phyloP scores from a whole-genome alignment of 2,888 invertebrate species.

The Halictus ligatus region DNA sequence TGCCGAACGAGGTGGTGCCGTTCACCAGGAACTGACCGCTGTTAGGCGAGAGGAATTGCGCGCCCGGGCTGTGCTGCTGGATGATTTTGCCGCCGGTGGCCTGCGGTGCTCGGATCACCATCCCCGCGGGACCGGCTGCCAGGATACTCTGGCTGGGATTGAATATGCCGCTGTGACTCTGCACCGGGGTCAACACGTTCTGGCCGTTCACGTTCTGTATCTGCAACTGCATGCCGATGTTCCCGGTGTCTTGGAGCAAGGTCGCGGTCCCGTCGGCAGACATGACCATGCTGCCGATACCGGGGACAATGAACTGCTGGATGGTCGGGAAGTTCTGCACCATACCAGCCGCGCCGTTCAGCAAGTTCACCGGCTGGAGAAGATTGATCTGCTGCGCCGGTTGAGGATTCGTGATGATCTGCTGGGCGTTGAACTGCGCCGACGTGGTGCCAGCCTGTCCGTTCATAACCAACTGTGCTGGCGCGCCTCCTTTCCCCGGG shows the following conservation, averaged over 20 bases:
- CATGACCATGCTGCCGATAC: constrained; percentile 93
- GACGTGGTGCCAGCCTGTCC: constrained; percentile 87
- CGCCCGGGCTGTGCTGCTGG: constrained; percentile 88
- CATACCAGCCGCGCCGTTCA: constrained; percentile 89
- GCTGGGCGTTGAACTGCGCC: constrained; percentile 88
- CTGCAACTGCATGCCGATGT: constrained; percentile 90
- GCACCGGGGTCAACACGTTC: constrained; percentile 90
- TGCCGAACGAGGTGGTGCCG: constrained; percentile 88
- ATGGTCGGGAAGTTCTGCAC: constrained; percentile 92
- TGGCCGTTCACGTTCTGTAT: constrained; percentile 93
- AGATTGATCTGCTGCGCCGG: constrained; percentile 89
- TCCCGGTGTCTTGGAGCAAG: constrained; percentile 89
- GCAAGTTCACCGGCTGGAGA: constrained; percentile 92
- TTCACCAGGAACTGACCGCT: constrained; percentile 91
- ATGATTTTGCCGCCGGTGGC: constrained; percentile 90
- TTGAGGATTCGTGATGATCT: constrained; percentile 87
- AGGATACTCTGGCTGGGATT: constrained; percentile 89
- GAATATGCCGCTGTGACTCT: constrained; percentile 87
- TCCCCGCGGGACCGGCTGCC: constrained; percentile 89
- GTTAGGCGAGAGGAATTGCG: constrained; percentile 91
- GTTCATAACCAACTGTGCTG: constrained; percentile 92
- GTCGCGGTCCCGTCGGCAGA: constrained; percentile 91
- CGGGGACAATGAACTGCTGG: constrained; percentile 93
- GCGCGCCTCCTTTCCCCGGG: constrained; percentile 90
- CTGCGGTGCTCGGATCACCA: constrained; percentile 91